Evolutionary conservation across 2,888 invertebrate genomes (phyloP), one percentile per base, ranked within the genome.

Genomic region (Acleris holmiana): DNA sequence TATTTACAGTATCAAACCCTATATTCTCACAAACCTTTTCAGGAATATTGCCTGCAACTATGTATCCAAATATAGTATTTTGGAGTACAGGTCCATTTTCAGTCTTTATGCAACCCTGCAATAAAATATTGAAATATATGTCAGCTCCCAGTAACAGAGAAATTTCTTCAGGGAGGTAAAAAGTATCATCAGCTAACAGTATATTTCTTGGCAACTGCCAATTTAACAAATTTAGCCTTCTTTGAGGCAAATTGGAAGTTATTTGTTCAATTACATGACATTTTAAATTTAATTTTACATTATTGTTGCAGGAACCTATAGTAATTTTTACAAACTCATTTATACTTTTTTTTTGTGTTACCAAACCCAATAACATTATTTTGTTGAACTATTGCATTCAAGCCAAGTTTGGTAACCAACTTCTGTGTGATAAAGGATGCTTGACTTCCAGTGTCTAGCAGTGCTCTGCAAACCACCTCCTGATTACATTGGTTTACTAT

Each of bases 11-110:
- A 8, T 58, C 18, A n/a, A 23, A 41, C 44, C 41, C 21, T 19
- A 21, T 21, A 54, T n/a, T 19, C 2, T 54, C 21, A 41, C 54
- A 41, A 19, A 35, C 41, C 19, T 54, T 19, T 40, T 18, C 44
- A 23, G 46, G 55, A 46, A 46, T 55, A 57, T 41, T 66, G 44
- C 68, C 68, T 29, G 61, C 68, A 48, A 69, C 65, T 18, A 63
- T 54, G 47, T 69, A 67, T 1, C 69, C 69, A 67, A 71, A 71
- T 4, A 61, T 13, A 8, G 69, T 71, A 51, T 72, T 70, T 61
- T 70, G 68, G n/a, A 70, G 50, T 35, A 66, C 54, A 23, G 48
- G 60, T n/a, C 67, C 67, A 61, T 62, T 55, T 6, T 46, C n/a
- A 18, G 67, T 18, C 35, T 67, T 67, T 49, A 69, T 59, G 18